Evolutionary conservation across 2,797 vertebrate genomes (phyloP), one percentile per base, ranked within the genome.

Genomic region (Pseudotriccus pelzelni): DNA sequence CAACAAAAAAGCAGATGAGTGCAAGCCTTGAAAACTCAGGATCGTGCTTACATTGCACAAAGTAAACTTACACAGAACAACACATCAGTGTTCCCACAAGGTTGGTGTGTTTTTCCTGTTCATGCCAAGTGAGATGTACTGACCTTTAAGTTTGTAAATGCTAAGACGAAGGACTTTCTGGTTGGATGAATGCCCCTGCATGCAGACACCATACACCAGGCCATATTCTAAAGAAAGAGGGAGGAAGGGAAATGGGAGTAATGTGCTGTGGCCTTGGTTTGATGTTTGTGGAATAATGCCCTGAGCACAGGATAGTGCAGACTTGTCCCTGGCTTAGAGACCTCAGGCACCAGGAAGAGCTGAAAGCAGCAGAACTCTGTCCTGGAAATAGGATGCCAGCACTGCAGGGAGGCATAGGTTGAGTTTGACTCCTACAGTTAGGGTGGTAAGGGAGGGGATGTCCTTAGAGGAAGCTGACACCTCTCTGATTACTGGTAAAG

Each of bases 1-100:
- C 37, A 62, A 18, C 16, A 78, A 60, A 76, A 72, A n/a, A 59
- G 10, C 18, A 41, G 14, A 9, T 19, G 59, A 89, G 16, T 43
- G 5, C 11, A 85, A 76, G 39, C 39, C 68, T 83, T 69, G 76
- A 78, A 89, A 87, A 60, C 7, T 66, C 39, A 30, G 23, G 10
- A 20, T 41, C 0, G 0, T 59, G 23, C 23, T 84, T 44, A 16
- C 20, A 16, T 6, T 66, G 49, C 88, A 72, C n/a, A 30, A n/a
- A 79, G 21, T 28, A 46, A 86, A 43, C 5, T 36, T 46, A 24
- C 3, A 9, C 6, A 43, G 9, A 25, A 24, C 41, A 41, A 58
- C 27, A 28, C 19, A 34, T 23, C 43, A 34, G 6, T 23, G 27
- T 37, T 62, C 64, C 39, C 37, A 1, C 30, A 30, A 59, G 63